Base-by-base conservation (phyloP, 2,113 vertebrate genomes). In the Gobiocypris rarus region DNA sequence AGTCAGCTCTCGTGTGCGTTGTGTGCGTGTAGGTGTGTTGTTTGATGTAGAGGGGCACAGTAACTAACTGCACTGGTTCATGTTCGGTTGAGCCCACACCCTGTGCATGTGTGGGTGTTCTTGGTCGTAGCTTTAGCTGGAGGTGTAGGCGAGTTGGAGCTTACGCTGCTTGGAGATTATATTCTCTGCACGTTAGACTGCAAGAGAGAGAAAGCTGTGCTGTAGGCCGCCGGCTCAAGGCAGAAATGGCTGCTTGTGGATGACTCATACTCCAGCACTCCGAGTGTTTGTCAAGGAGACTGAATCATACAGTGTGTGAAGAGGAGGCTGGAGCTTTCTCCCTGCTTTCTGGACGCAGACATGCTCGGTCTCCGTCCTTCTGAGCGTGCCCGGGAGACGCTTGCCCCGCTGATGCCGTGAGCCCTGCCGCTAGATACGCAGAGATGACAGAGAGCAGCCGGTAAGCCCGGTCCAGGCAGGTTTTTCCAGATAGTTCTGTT, bases 261-360 rank as follows among this genome's bases (percentile, higher is more conserved):
- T 96, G 95, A 96, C 83, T 96, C 95, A 96, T 91, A 78, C 87
- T 0, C 89, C 90, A 91, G 91, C 90, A 89, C 92, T 93, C 93
- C 88, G 93, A 93, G 88, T 94, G 93, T 95, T 95, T 93, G 94
- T 95, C 94, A 92, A 94, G 95, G 93, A 95, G 95, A 88, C 94
- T 95, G 95, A 95, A 94, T 95, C 94, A 95, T 90, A 76, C 75
- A 89, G 71, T 86, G 91, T 91, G 78, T 91, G 70, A 34, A 90
- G 91, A 87, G 82, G 81, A 83, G 82, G 81, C 81, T 83, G 76
- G 70, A 77, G 84, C 82, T 88, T 81, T 83, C 54, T 75, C 76
- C 9, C 19, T 41, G 92, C 89, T 89, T 89, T 54, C 74, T 28
- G 83, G 80, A 89, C 85, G 73, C 61, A 26, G 17, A 74, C 43